Conservation (phyloP, 1,140 invertebrate genomes). For the Phocides pigmalion region DNA sequence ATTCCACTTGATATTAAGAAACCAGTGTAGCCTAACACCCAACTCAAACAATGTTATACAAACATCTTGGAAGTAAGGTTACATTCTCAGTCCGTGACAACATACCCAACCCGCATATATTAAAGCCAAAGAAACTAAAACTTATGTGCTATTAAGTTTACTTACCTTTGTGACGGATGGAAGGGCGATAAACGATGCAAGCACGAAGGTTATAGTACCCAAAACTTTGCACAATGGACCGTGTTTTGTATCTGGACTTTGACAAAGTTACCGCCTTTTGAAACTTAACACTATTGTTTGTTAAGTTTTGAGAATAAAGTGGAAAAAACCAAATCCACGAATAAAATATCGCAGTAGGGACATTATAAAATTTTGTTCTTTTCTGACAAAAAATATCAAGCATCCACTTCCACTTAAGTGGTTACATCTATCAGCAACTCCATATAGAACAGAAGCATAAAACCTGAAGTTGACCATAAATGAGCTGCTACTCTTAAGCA, state of each 20-base stretch:
- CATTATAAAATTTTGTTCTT: too few relatives aligned
- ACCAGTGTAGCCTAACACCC: too few relatives aligned
- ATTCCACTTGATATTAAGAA: too few relatives aligned
- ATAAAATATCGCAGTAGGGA: too few relatives aligned
- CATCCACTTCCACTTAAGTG: too few relatives aligned
- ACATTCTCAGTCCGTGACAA: too few relatives aligned
- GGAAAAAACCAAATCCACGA: not conserved
- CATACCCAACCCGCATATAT: not conserved
- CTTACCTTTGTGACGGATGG: constrained; percentile 18
- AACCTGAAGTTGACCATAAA: too few relatives aligned
- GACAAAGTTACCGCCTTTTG: not conserved
- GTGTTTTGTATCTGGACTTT: constrained; percentile 5
- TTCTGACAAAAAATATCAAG: too few relatives aligned
- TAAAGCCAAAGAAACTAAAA: constrained; percentile 9
- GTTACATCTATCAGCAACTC: too few relatives aligned
- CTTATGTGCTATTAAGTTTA: constrained; percentile 16
- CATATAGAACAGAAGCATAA: too few relatives aligned
- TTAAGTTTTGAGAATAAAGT: constrained; percentile 6
- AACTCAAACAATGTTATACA: too few relatives aligned
- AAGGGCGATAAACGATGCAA: constrained; percentile 11
- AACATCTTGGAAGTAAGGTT: not conserved
- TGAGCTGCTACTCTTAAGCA: too few relatives aligned
- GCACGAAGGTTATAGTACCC: not conserved
- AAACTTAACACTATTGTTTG: constrained; percentile 1
- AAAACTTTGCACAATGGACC: constrained; percentile 16